Percentiles rank a stretch among this genome's conserved stretches.
These are phyloP conservation scores for Salmo trutta DNA, from an alignment of 2,797 vertebrate genomes.

Conservation along the genomic window DNA sequence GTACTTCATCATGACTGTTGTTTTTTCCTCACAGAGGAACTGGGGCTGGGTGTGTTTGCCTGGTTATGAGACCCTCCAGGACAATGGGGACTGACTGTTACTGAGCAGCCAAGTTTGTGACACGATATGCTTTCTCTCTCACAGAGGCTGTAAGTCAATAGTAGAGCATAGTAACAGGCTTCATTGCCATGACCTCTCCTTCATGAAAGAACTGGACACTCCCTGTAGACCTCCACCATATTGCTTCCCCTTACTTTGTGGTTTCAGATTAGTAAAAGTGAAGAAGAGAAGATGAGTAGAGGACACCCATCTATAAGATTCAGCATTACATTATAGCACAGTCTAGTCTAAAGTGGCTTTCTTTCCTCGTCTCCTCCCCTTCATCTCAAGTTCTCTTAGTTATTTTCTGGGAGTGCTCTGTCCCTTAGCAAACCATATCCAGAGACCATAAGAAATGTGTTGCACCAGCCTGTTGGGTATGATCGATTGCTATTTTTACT, in stretches of 20 bases:
- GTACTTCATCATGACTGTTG: too few species aligned
- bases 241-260: not conserved
- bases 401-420: too few species aligned
- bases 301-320: too few species aligned
- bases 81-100: slow-evolving; percentile 5
- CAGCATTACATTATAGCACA: too few species aligned
- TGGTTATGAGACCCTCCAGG: slow-evolving; percentile 5
- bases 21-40: not conserved
- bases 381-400: too few species aligned
- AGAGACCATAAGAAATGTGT: too few species aligned
- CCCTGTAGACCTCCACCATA: not conserved
- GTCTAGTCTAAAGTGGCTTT: too few species aligned
- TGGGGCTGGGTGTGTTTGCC: slow-evolving; percentile 31
- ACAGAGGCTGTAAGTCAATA: not conserved
- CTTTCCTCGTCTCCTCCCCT: too few species aligned
- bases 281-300: not conserved
- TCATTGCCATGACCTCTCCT: not conserved
- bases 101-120: not conserved
- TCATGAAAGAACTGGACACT: not conserved
- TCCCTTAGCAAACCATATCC: too few species aligned
- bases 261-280: not conserved
- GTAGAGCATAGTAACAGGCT: not conserved
- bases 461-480: too few species aligned
- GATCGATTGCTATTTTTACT: not conserved
- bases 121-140: slow-evolving; percentile 4